Conservation (phyloP, 2,113 vertebrate genomes). For the Tupaia tana region DNA sequence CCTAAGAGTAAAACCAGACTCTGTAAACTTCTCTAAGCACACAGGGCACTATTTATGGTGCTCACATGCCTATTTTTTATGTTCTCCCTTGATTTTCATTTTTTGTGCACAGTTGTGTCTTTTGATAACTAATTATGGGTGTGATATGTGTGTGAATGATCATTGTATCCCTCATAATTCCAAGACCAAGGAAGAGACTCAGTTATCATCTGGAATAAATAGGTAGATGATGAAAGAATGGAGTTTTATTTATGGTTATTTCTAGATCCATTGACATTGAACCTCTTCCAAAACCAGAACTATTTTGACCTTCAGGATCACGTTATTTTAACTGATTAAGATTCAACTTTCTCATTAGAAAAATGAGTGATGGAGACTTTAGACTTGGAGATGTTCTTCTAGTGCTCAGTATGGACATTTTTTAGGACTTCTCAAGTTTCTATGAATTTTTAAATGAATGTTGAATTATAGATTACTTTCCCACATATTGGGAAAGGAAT, state of each 20-base stretch:
- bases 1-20: neutral
- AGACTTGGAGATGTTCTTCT: neutral
- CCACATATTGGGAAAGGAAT: neutral
- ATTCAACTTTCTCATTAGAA: neutral
- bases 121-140: neutral
- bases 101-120: neutral
- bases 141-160: neutral
- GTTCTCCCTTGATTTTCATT: neutral
- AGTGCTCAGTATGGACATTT: neutral
- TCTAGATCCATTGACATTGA: neutral
- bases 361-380: neutral
- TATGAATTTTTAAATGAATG: neutral
- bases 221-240: neutral
- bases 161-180: neutral
- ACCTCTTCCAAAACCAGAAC: neutral
- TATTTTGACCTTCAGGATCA: neutral
- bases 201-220: neutral
- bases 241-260: neutral
- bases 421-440: neutral
- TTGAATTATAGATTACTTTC: neutral
- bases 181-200: neutral
- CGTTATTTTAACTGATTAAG: neutral
- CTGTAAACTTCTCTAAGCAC: neutral
- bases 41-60: neutral
- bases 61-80: neutral